Conservation (phyloP, 2,888 invertebrate species). For the Leucophenga montana region DNA sequence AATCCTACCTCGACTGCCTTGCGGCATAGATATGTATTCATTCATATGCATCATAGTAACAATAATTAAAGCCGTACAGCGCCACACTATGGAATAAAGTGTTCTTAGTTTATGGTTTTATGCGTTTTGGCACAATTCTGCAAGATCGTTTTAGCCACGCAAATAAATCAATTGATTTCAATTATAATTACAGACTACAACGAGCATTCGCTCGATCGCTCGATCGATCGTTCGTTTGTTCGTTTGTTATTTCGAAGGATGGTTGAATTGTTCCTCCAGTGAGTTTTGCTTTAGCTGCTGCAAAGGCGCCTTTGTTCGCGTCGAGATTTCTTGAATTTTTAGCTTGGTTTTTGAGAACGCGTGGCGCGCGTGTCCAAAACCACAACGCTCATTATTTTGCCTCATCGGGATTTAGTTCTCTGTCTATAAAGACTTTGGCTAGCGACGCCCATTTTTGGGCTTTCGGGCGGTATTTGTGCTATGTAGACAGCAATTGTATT, state of each 20-base stretch:
- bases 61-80: background rate
- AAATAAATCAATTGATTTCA: slow-evolving; percentile 72
- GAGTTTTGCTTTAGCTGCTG: background rate
- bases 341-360: too few relatives aligned
- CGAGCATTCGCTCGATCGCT: background rate
- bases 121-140: slow-evolving; percentile 57
- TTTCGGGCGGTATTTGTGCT: slow-evolving; percentile 30
- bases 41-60: too few relatives aligned
- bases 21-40: background rate
- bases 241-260: background rate
- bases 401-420: background rate
- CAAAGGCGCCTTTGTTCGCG: too few relatives aligned
- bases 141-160: slow-evolving; percentile 53
- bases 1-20: slow-evolving; percentile 26
- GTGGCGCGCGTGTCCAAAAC: slow-evolving; percentile 4
- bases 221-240: background rate
- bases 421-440: slow-evolving; percentile 25
- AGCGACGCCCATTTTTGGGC: slow-evolving; percentile 30
- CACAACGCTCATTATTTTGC: slow-evolving; percentile 16
- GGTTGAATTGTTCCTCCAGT: background rate
- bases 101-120: slow-evolving; percentile 60
- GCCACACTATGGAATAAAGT: slow-evolving; percentile 44
- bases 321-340: too few relatives aligned
- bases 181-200: slow-evolving; percentile 69
- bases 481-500: slow-evolving; percentile 39